Evolutionary conservation across 23 tunicate species (phyloP), one percentile per base, ranked within the genome.

Genomic region (Corella eumyota): DNA sequence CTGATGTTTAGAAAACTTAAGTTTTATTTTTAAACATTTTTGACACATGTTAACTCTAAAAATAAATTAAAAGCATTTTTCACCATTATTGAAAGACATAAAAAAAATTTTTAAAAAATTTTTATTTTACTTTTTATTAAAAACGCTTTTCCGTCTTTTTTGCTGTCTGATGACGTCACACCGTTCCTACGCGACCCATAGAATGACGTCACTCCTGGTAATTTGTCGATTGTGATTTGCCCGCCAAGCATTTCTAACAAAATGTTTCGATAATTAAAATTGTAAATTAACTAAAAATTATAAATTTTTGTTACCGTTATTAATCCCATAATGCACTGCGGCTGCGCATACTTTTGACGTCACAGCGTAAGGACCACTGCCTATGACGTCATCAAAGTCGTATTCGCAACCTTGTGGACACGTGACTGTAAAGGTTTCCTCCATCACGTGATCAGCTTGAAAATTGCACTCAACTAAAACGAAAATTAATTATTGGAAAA

Each of bases 251-350:
- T 55, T 3, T 48, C 79, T 73, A 32, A n/a, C 45, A 25, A 54
- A 54, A 54, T 54, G 0, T 11, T 23, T 7, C n/a, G 25, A 15
- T 20, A 20, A 7, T 9, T 7, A 53, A 53, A 53, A n/a, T 23
- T 53, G 25, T n/a, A 23, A 53, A 9, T 53, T 23, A 7, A 9
- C 23, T n/a, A 20, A 7, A 23, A 53, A 11, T 11, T 53, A 53
- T 7, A 53, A 7, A 11, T 53, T 7, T 9, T 23, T 11, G 9
- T 15, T 52, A 78, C 85, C 76, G 1, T 52, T 45, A 28, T 68
- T 34, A 1, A 48, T 58, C 45, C 85, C 85, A 50, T 78, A 60
- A 45, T 78, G 85, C 0, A 78, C 60, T 11, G 85, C 85, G 4
- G 85, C 76, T 15, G 60, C 70, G 30, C 85, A 78, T 20, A 78